These are phyloP conservation scores for Danionella cerebrum DNA, from an alignment of 2,113 vertebrate species.

Conservation along the genomic window DNA sequence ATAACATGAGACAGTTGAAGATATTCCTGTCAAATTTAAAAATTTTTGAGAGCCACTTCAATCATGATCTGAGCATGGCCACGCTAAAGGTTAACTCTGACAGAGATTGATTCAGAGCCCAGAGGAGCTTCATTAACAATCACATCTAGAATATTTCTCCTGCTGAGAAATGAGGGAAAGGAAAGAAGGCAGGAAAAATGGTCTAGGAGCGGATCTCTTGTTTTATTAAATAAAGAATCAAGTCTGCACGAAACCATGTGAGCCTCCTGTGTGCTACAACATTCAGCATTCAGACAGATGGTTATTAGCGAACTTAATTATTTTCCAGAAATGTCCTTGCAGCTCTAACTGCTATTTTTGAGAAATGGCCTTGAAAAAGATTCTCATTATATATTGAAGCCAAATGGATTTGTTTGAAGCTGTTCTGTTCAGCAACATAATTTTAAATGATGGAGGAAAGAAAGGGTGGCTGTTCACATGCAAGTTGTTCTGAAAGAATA, in stretches of 20 bases:
- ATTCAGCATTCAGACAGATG: slow-evolving; percentile 44
- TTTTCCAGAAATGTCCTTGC: slow-evolving; percentile 34
- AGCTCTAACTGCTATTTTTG: slow-evolving; percentile 22
- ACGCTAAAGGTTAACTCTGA: slow-evolving; percentile 44
- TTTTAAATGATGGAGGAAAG: not conserved
- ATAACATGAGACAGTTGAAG: not conserved
- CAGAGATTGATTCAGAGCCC: slow-evolving; percentile 44
- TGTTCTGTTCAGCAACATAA: not conserved
- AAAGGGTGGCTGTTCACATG: not conserved
- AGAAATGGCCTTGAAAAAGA: slow-evolving; percentile 39
- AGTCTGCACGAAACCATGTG: slow-evolving; percentile 3
- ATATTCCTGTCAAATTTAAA: slow-evolving; percentile 5
- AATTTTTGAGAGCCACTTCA: slow-evolving; percentile 20
- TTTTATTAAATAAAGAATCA: slow-evolving; percentile 46
- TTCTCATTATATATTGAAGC: slow-evolving; percentile 6
- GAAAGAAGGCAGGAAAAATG: not conserved
- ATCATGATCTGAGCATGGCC: slow-evolving; percentile 21
- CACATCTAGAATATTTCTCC: slow-evolving; percentile 38
- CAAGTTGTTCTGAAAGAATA: not conserved
- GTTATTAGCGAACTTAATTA: slow-evolving; percentile 43
- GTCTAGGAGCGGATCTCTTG: slow-evolving; percentile 18
- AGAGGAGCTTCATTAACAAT: slow-evolving; percentile 41
- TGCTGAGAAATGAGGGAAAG: not conserved
- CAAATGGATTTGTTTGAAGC: not conserved
- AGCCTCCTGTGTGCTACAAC: slow-evolving; percentile 34